A percentile compares a stretch with the other conserved stretches of the same genome.
These are phyloP conservation scores for Diplosoma virens DNA, from an alignment of 23 tunicate species.

Conservation along the genomic window DNA sequence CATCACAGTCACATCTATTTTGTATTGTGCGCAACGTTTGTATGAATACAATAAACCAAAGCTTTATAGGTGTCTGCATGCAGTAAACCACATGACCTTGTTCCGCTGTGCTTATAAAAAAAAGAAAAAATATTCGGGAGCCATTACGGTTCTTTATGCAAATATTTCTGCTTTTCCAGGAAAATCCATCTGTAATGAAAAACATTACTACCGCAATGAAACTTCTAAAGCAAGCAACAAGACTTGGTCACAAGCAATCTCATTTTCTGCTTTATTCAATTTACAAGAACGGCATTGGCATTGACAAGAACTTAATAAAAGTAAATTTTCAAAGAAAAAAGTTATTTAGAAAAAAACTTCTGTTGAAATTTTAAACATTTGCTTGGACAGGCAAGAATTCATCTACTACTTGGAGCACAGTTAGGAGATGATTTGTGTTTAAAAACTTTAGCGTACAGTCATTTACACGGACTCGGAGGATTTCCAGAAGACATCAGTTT, in stretches of 20 bases:
- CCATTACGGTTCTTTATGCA: too few relatives aligned
- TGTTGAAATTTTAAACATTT: neutral
- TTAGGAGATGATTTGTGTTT: conserved; percentile 60
- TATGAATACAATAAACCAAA: neutral
- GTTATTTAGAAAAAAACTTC: too few relatives aligned
- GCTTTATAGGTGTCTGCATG: too few relatives aligned
- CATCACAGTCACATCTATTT: too few relatives aligned
- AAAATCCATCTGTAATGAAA: conserved; percentile 15
- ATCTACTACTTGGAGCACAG: conserved; percentile 54
- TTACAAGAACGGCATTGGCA: conserved; percentile 73
- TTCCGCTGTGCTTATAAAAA: too few relatives aligned
- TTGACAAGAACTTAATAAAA: conserved; percentile 38
- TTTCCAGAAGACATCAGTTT: conserved; percentile 47
- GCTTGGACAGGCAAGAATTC: conserved; percentile 48
- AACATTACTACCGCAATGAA: conserved; percentile 26
- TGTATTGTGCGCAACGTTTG: neutral
- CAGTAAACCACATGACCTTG: too few relatives aligned
- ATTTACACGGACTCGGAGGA: conserved; percentile 52
- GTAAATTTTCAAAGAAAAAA: too few relatives aligned
- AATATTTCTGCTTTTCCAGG: conserved; percentile 52
- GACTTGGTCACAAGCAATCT: conserved; percentile 45
- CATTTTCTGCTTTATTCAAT: conserved; percentile 61
- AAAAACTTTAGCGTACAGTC: conserved; percentile 62
- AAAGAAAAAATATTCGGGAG: too few relatives aligned
- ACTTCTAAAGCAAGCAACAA: conserved; percentile 51